phyloP scores from a whole-genome alignment of 1,140 invertebrate species.

The Geopemphigus sp. region DNA sequence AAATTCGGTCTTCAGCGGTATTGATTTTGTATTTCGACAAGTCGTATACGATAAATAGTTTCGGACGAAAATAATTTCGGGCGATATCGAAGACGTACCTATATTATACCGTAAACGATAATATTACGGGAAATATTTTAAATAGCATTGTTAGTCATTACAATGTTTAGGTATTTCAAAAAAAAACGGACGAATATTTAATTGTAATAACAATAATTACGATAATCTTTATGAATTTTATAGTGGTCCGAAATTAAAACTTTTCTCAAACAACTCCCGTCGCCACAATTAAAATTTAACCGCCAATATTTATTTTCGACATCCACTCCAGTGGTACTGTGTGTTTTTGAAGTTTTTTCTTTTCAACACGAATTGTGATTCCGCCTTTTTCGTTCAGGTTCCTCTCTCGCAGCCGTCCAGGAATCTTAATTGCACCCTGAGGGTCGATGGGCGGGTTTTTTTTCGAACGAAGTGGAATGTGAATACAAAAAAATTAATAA shows the following conservation, averaged over 20 bases:
- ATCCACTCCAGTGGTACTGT: constrained; percentile 7
- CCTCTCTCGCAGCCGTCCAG: not conserved
- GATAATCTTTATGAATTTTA: constrained; percentile 32
- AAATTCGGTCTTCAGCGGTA: not conserved
- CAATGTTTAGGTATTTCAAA: not conserved
- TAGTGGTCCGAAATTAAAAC: constrained; percentile 26
- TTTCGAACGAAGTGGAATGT: constrained; percentile 9
- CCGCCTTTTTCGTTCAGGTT: constrained; percentile 12
- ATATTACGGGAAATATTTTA: not conserved
- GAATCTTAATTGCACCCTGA: constrained; percentile 39
- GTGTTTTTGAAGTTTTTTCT: constrained; percentile 37
- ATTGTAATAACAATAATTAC: constrained; percentile 15
- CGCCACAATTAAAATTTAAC: constrained; percentile 34
- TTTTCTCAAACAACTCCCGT: constrained; percentile 28
- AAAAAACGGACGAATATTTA: constrained; percentile 26
- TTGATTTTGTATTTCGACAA: not conserved
- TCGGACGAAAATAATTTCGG: not conserved
- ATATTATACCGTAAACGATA: too few relatives aligned
- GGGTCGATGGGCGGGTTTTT: constrained; percentile 16
- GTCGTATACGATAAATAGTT: not conserved
- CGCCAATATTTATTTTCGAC: constrained; percentile 33
- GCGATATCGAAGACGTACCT: not conserved
- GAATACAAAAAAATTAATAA: constrained; percentile 47
- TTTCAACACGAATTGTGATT: constrained; percentile 30
- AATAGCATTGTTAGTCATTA: not conserved